Evolutionary conservation across 2,888 invertebrate genomes (phyloP), one percentile per base, ranked within the genome.

Genomic region (Acleris laterana): DNA sequence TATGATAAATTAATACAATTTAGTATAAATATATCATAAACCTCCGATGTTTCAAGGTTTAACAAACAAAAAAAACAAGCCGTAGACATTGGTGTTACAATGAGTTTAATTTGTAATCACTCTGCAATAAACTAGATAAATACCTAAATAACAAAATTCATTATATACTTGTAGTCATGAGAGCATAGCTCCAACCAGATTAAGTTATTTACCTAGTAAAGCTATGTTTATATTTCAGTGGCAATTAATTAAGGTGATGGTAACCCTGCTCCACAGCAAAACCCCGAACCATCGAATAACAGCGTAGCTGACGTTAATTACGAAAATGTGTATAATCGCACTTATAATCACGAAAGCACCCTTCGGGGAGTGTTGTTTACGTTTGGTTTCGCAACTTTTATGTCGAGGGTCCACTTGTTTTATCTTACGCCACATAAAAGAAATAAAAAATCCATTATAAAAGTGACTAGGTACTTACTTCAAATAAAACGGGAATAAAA

Each of bases 341-440:
- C 63, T 63, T 53, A 49, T 53, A 60, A 65, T 44, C 55, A 44
- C 44, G 42, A 9, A 55, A 61, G 60, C 55, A 61, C 50, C 44
- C 60, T 56, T 65, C 25, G 56, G 48, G 50, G 46, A 66, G 46
- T 46, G 61, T 57, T 62, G 66, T 55, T 65, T 65, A 65, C 44
- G 55, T 65, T 65, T 17, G 48, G 55, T 28, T 57, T 44, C 17
- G 42, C 49, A 63, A 59, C 38, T 67, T 62, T 63, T 50, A 53
- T 62, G 61, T 51, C 50, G 42, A 58, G 58, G 28, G 38, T 28
- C 17, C n/a, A 52, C 22, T 52, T 58, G 28, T 62, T 67, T 48
- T 25, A 57, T 66, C 53, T 59, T 64, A 42, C 42, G 51, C 22
- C 28, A 57, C 62, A 66, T 62, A 49, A 55, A 44, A 25, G 22